Percentiles rank a stretch among this genome's conserved stretches.
phyloP scores from a whole-genome alignment of 2,888 invertebrate species.

The Eilema griseolum region DNA sequence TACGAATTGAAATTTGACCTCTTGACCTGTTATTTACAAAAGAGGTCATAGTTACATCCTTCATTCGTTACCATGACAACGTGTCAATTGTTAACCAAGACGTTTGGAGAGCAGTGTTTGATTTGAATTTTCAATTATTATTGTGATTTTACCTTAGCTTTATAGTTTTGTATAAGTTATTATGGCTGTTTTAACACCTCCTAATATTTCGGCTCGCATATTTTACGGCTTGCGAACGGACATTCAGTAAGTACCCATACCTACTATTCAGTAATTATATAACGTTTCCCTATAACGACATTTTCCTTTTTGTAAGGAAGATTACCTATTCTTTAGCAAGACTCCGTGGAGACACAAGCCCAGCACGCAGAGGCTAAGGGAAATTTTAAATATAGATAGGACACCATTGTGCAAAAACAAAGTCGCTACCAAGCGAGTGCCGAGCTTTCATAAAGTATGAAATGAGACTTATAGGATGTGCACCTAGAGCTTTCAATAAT shows the following conservation, averaged over 20 bases:
- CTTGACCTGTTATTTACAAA: conserved; percentile 13
- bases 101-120: conserved; percentile 17
- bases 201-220: conserved; percentile 87
- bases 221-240: conserved; percentile 89
- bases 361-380: too few species aligned
- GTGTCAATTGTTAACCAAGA: conserved; percentile 8
- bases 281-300: background rate
- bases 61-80: conserved; percentile 44
- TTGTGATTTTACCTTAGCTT: conserved; percentile 10
- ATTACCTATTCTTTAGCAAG: background rate
- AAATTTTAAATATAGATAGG: too few species aligned
- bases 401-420: too few species aligned
- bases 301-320: background rate
- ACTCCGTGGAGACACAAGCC: too few species aligned
- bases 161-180: conserved; percentile 33
- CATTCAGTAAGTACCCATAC: conserved; percentile 74
- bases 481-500: too few species aligned
- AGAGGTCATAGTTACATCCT: conserved; percentile 23
- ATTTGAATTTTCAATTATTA: conserved; percentile 13
- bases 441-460: too few species aligned
- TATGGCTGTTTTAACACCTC: conserved; percentile 72
- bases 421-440: too few species aligned
- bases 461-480: too few species aligned
- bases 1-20: background rate
- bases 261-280: background rate